Evolutionary conservation across 1,140 invertebrate genomes (phyloP).

Genomic region (Drosophila azteca): DNA sequence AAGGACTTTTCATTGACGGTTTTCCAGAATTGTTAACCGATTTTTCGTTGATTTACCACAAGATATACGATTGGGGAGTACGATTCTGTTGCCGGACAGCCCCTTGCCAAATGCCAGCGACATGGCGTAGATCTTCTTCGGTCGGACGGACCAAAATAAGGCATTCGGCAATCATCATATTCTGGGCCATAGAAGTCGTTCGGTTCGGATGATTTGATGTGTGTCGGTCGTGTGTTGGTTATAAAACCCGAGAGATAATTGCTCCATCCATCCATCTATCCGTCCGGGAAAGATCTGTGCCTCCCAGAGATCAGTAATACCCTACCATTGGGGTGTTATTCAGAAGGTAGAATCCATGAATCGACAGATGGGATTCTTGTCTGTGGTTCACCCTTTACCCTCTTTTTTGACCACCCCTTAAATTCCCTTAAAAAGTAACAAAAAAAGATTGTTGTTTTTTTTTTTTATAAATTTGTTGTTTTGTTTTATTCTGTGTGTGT

Average conservation of each 20-base stretch:
- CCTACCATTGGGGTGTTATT: not conserved
- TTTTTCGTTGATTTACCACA: too few relatives aligned
- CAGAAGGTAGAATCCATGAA: too few relatives aligned
- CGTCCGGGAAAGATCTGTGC: too few relatives aligned
- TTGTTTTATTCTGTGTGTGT: conserved; percentile 51
- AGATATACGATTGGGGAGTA: too few relatives aligned
- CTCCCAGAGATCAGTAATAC: conserved; percentile 18
- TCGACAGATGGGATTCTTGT: not conserved
- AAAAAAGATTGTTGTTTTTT: not conserved
- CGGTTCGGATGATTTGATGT: conserved; percentile 40
- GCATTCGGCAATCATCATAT: conserved; percentile 43
- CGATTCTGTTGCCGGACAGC: too few relatives aligned
- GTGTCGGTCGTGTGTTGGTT: conserved; percentile 43
- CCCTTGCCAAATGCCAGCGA: too few relatives aligned
- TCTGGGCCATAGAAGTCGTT: conserved; percentile 40
- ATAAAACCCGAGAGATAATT: conserved; percentile 38
- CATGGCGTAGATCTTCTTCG: not conserved
- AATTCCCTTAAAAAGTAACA: conserved; percentile 15
- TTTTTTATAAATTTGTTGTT: conserved; percentile 54
- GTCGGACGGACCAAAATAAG: conserved; percentile 9
- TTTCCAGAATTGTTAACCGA: too few relatives aligned
- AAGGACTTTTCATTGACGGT: too few relatives aligned
- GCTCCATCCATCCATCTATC: conserved; percentile 18
- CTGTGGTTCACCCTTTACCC: not conserved
- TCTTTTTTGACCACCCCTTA: not conserved